Base-by-base conservation (phyloP, 2,113 vertebrate genomes). In the Prolemur simus region DNA sequence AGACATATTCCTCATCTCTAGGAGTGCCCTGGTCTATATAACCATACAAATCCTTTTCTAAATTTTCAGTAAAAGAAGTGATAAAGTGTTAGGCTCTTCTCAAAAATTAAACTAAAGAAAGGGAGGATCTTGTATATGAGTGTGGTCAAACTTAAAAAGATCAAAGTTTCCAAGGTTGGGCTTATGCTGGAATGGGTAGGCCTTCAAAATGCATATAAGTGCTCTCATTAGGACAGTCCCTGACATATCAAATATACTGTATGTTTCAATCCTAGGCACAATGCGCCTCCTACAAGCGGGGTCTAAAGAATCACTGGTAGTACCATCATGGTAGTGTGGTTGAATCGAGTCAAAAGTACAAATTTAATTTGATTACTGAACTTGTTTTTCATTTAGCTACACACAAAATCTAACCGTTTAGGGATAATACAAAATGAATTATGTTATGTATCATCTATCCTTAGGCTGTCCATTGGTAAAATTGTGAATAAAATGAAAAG, bases 341-440 rank as follows among this genome's bases (percentile, higher is more conserved):
- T 95, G 25, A 83, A 74, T 80, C 21, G 54, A 94, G 45, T 94
- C 39, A 93, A 82, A 92, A 94, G 39, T 17, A 60, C 32, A 71
- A 66, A 20, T 80, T 85, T 90, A 93, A 76, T 69, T 92, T 96
- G 13, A 69, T 83, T 37, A 66, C n/a, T 47, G 27, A 95, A 91
- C 37, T 90, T 92, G 2, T 81, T 89, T 96, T 56, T 56, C 18
- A 56, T 45, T 60, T 71, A 39, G 29, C 27, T 66, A 27, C 89
- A 47, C 7, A 56, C 52, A 88, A 80, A 81, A 92, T 34, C 32
- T 54, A 76, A 68, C 14, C 89, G 49, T 6, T 66, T 87, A 84
- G 32, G 21, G 14, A 45, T 87, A 68, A 54, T 45, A 47, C 34
- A 49, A 66, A 85, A 54, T 89, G 21, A 96, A 47, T 80, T 83